These are phyloP conservation scores for Scomber japonicus DNA, from an alignment of 2,113 vertebrate genomes.

Conservation along the genomic window DNA sequence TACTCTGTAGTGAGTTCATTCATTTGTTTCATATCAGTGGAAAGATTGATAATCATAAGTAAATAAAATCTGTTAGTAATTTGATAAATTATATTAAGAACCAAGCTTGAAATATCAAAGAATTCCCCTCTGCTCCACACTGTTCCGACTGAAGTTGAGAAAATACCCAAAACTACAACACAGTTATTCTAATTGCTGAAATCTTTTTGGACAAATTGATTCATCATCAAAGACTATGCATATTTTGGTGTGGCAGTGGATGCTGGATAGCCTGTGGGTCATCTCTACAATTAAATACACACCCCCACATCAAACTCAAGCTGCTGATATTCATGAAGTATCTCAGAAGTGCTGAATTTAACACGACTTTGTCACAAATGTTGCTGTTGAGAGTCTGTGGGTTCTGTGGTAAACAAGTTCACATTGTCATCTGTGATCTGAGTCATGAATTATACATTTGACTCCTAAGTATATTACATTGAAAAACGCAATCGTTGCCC, in stretches of 20 bases:
- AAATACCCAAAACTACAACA: background rate
- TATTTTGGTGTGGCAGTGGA: conserved; percentile 11
- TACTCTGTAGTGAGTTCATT: background rate
- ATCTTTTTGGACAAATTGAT: background rate
- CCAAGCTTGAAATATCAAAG: background rate
- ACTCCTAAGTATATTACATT: background rate
- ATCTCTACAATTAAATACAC: conserved; percentile 17
- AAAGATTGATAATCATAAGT: too few relatives aligned
- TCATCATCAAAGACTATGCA: background rate
- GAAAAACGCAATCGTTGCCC: background rate
- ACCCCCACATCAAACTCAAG: conserved; percentile 9
- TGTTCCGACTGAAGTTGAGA: background rate
- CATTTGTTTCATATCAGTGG: background rate
- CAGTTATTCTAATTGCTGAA: background rate
- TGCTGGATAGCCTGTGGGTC: background rate
- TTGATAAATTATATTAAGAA: background rate
- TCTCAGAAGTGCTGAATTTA: conserved; percentile 17
- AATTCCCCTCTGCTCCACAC: background rate
- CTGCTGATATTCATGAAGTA: conserved; percentile 5
- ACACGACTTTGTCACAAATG: conserved; percentile 21
- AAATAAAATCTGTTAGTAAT: background rate
- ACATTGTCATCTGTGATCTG: background rate
- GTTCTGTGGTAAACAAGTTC: background rate
- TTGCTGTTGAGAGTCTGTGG: conserved; percentile 13
- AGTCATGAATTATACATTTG: background rate